Evolutionary conservation across 2,888 invertebrate species (phyloP), one percentile per base, ranked within the genome.

Genomic region (Ophion slaviceki): DNA sequence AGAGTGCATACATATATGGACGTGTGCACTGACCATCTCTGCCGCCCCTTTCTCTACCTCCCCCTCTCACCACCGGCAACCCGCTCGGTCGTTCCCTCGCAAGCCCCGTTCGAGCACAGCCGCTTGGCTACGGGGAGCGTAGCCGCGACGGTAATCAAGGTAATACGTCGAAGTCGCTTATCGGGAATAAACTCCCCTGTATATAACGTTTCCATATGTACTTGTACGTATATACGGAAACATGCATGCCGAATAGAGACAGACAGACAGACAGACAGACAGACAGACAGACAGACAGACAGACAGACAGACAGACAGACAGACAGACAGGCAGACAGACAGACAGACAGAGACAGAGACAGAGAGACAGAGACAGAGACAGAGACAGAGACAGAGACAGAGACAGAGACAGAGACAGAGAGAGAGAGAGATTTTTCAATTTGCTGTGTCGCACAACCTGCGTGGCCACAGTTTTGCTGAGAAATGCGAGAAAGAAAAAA

Each of bases 131-230:
- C 40, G 84, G 82, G 82, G 85, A 80, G 86, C 82, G 70, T 82
- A 84, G 86, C 89, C 87, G 53, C 53, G 87, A 87, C 88, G 90
- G 89, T 91, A 91, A 92, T 91, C 90, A 89, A 89, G 89, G 86
- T 91, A 92, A 92, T 90, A 89, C 88, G 88, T 84, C 88, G 79
- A 89, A 89, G 88, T 91, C 89, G 88, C 87, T 90, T 89, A 90
- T 90, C 88, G 88, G 87, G 85, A 90, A 90, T 89, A 87, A 87
- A 83, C 84, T 80, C 61, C 20, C 77, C 64, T 83, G 20, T 64
- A 70, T 40, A 8, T 40, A 40, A 68, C 71, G 53, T 61, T 61
- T 32, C 47, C 82, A 76, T 40, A 72, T 61, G 36, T 24, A 8
- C 20, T 24, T 36, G 11, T 53, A 72, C 47, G 57, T 57, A 57